These are phyloP conservation scores for Pyxicephalus adspersus DNA, from an alignment of 2,113 vertebrate genomes.

Conservation along the genomic window DNA sequence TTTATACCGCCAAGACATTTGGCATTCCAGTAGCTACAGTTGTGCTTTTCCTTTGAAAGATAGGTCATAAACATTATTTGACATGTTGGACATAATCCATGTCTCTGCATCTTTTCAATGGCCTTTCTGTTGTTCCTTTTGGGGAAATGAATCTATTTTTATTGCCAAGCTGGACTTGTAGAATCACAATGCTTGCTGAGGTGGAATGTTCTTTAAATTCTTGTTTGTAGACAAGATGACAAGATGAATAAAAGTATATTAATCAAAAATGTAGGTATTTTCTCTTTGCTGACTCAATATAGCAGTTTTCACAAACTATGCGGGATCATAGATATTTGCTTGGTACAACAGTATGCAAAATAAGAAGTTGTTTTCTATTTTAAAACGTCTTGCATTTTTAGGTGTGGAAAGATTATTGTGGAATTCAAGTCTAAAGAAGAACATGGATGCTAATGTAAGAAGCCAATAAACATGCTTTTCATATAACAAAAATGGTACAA, in stretches of 20 bases:
- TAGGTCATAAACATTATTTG: constrained; percentile 29
- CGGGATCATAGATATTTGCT: too few species aligned
- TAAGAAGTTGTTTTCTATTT: too few species aligned
- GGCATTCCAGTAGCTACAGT: constrained; percentile 34
- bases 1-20: not conserved
- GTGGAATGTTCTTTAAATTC: constrained; percentile 1
- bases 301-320: too few species aligned
- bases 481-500: too few species aligned
- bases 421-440: too few species aligned
- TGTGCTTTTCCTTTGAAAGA: constrained; percentile 4
- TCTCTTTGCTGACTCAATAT: too few species aligned
- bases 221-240: not conserved
- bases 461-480: too few species aligned
- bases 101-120: constrained; percentile 19
- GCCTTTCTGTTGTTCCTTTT: constrained; percentile 24
- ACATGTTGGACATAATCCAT: constrained; percentile 11
- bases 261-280: too few species aligned
- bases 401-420: too few species aligned
- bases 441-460: too few species aligned
- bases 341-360: too few species aligned
- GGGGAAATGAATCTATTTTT: constrained; percentile 22
- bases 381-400: too few species aligned
- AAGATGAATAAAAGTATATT: not conserved
- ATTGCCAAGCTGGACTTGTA: not conserved
- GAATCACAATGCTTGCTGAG: not conserved